Percentiles rank a stretch among this genome's conserved stretches.
phyloP scores from a whole-genome alignment of 1,140 invertebrate genomes.

The Lepidurus apus region DNA sequence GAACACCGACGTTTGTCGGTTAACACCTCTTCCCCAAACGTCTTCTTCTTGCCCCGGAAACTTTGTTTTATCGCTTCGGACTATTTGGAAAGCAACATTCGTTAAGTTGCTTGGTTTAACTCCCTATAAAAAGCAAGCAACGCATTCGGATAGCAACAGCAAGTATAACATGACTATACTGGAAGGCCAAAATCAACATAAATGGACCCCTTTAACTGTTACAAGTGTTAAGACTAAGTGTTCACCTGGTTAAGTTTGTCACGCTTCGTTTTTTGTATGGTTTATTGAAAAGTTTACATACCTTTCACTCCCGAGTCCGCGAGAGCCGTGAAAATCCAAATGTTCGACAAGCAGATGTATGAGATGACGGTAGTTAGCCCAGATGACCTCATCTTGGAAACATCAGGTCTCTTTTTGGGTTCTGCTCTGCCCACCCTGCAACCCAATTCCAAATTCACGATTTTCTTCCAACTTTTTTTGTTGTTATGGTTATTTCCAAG shows the following conservation, averaged over 20 bases:
- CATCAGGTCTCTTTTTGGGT: background rate
- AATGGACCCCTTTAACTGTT: background rate
- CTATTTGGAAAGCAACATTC: slow-evolving; percentile 11
- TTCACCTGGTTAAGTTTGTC: no score
- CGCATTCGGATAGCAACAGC: background rate
- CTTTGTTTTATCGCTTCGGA: slow-evolving; percentile 4
- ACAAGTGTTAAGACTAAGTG: no score
- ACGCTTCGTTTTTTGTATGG: no score
- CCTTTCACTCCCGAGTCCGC: slow-evolving; percentile 11
- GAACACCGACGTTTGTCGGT: background rate
- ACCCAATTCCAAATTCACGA: no score
- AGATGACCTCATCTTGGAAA: background rate
- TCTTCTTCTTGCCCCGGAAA: background rate
- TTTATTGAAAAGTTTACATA: background rate
- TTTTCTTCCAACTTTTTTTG: no score
- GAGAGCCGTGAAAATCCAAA: background rate
- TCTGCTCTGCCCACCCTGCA: no score
- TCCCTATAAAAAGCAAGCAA: background rate
- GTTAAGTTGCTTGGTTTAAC: background rate
- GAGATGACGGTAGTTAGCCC: background rate
- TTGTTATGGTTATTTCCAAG: background rate
- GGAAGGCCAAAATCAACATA: background rate
- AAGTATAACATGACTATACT: slow-evolving; percentile 1
- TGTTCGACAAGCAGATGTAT: background rate
- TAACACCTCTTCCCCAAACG: background rate